A percentile compares a stretch with the other conserved stretches of the same genome.
phyloP scores from a whole-genome alignment of 2,888 invertebrate genomes.

The Dynastes hyllus region DNA sequence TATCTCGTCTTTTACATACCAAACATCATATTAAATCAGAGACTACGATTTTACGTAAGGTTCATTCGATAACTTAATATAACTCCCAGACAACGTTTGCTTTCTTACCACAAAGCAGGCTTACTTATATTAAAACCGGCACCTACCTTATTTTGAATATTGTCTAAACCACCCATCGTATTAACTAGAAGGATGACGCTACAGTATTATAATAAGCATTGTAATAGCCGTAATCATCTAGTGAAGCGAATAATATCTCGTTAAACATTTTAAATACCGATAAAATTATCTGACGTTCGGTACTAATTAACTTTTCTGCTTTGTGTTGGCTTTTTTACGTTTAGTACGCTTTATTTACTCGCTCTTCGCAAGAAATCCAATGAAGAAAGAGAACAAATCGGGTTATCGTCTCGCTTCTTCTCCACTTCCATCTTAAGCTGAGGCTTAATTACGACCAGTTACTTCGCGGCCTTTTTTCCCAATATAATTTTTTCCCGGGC shows the following conservation, averaged over 20 bases:
- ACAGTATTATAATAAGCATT: slow-evolving; percentile 23
- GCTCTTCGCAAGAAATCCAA: neutral
- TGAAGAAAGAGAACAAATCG: neutral
- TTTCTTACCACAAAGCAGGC: too few species aligned
- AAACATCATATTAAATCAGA: too few species aligned
- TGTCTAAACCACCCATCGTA: too few species aligned
- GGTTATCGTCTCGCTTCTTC: slow-evolving; percentile 4
- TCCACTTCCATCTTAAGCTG: neutral
- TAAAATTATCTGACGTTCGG: slow-evolving; percentile 34
- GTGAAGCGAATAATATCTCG: slow-evolving; percentile 48
- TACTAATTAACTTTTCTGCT: slow-evolving; percentile 45
- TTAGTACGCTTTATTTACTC: slow-evolving; percentile 8
- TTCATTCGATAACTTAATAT: too few species aligned
- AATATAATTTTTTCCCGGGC: neutral
- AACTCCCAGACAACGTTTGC: too few species aligned
- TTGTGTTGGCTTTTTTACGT: neutral
- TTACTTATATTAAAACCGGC: too few species aligned
- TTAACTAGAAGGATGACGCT: neutral
- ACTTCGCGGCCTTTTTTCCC: neutral
- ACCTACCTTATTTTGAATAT: too few species aligned
- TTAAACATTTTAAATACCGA: slow-evolving; percentile 50
- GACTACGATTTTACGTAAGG: too few species aligned
- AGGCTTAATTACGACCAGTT: slow-evolving; percentile 20
- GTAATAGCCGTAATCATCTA: slow-evolving; percentile 25
- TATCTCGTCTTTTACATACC: too few species aligned